Percentiles rank a stretch among this genome's conserved stretches.
Evolutionary conservation across 2,888 invertebrate species (phyloP).

Genomic region (Scaeva pyrastri): DNA sequence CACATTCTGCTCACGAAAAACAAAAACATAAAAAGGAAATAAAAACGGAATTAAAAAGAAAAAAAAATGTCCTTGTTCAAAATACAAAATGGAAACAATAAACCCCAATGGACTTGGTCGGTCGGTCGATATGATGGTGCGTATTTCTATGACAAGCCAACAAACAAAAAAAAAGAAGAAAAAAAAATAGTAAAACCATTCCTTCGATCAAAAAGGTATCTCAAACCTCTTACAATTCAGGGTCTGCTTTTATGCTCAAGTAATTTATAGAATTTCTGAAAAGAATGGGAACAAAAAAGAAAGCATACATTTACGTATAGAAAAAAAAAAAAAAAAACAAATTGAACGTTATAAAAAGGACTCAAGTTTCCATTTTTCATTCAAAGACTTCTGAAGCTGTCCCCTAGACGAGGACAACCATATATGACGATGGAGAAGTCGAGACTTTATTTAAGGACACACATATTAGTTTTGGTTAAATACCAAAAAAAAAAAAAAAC

Average conservation of each 20-base stretch:
- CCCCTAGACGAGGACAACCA: conserved; percentile 33
- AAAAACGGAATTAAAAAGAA: conserved; percentile 3
- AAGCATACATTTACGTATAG: conserved; percentile 8
- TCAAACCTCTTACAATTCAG: conserved; percentile 16
- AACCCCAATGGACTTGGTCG: conserved; percentile 1
- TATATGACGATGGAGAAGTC: conserved; percentile 10
- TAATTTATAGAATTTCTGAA: conserved; percentile 23
- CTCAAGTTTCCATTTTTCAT: conserved; percentile 46
- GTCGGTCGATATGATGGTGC: neutral
- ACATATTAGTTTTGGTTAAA: conserved; percentile 13
- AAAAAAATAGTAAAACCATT: neutral
- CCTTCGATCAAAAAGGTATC: conserved; percentile 27
- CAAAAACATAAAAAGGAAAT: neutral
- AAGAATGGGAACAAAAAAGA: conserved; percentile 31
- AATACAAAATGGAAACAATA: conserved; percentile 13
- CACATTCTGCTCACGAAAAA: neutral
- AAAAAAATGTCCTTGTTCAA: conserved; percentile 8
- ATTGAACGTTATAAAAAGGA: conserved; percentile 28
- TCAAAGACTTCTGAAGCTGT: conserved; percentile 10
- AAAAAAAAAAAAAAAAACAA: conserved; percentile 15
- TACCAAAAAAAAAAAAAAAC: neutral
- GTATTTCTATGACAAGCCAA: conserved; percentile 7
- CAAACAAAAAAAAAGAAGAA: neutral
- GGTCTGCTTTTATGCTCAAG: conserved; percentile 27
- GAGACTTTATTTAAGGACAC: conserved; percentile 16